Base-by-base conservation (phyloP, 1,140 invertebrate species). In the Trinorchestia longiramus region DNA sequence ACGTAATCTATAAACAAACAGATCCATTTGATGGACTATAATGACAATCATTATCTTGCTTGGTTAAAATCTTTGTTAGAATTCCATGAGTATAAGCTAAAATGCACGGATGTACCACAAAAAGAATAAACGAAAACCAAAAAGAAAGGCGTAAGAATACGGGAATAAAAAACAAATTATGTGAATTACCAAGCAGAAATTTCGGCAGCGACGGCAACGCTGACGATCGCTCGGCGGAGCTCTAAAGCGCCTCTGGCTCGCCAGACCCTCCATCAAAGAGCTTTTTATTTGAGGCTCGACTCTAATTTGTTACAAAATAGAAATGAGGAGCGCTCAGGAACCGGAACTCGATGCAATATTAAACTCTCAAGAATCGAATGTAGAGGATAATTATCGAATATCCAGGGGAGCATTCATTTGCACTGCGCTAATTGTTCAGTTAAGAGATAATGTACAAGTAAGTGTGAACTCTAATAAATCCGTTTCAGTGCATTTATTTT, bases 291-390 rank as follows among this genome's bases (percentile, higher is more conserved):
- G 88, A 90, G 41, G n/a, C 88, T 90, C 36, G 43, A 43, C 88
- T 90, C 43, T 90, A 90, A 90, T 90, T 90, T 90, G 88, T 90
- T 90, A 41, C 88, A 90, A 90, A 90, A 90, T 90, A 90, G 88
- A 90, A 90, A 90, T 90, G 88, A 90, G 36, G 43, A 90, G 88
- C 41, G 88, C 88, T 90, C 88, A 41, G 88, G 88, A 90, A 90
- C 41, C 88, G 88, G 15, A 41, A 90, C 88, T 90, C 88, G 88
- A 90, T 90, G 88, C 88, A 90, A 90, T 90, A 90, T 90, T 90
- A 43, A 90, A 43, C 88, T 41, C 88, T 90, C 28, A 90, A 90
- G 41, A 90, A 90, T 90, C n/a, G 88, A 90, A 90, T 90, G 43
- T 90, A 90, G 43, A 43, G 88, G n/a, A 41, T 90, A 90, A 90